phyloP scores from a whole-genome alignment of 2,888 invertebrate species.

The Macrosoma leucophasiata region DNA sequence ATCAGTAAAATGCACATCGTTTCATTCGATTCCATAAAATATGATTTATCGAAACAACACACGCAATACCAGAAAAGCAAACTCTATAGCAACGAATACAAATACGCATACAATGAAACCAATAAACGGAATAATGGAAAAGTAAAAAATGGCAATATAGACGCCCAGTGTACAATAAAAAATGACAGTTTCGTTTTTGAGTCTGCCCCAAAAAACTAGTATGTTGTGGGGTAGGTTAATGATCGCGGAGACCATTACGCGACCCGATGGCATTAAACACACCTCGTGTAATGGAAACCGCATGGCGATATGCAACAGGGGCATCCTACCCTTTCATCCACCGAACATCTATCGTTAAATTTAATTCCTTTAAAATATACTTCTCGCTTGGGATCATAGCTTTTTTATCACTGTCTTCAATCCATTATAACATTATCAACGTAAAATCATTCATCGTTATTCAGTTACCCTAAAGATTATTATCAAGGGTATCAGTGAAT shows the following conservation, averaged over 20 bases:
- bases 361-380: too few species aligned
- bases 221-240: slow-evolving; percentile 58
- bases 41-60: slow-evolving; percentile 13
- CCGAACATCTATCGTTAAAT: too few species aligned
- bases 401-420: too few species aligned
- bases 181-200: slow-evolving; percentile 42
- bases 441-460: slow-evolving; percentile 38
- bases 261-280: slow-evolving; percentile 53
- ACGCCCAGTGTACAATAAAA: slow-evolving; percentile 56
- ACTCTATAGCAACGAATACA: slow-evolving; percentile 19
- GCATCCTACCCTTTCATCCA: too few species aligned
- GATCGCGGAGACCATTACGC: slow-evolving; percentile 57
- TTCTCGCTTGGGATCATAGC: too few species aligned
- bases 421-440: slow-evolving; percentile 30
- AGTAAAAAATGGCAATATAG: slow-evolving; percentile 45
- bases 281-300: slow-evolving; percentile 63
- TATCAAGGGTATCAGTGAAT: slow-evolving; percentile 56
- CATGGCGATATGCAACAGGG: slow-evolving; percentile 52
- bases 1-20: slow-evolving; percentile 4
- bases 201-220: slow-evolving; percentile 21
- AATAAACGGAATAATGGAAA: slow-evolving; percentile 53
- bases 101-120: slow-evolving; percentile 55
- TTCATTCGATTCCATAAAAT: slow-evolving; percentile 5
- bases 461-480: slow-evolving; percentile 53
- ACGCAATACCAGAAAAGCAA: slow-evolving; percentile 12